Conservation (phyloP, 2,797 vertebrate genomes). For the Danio tinwini region DNA sequence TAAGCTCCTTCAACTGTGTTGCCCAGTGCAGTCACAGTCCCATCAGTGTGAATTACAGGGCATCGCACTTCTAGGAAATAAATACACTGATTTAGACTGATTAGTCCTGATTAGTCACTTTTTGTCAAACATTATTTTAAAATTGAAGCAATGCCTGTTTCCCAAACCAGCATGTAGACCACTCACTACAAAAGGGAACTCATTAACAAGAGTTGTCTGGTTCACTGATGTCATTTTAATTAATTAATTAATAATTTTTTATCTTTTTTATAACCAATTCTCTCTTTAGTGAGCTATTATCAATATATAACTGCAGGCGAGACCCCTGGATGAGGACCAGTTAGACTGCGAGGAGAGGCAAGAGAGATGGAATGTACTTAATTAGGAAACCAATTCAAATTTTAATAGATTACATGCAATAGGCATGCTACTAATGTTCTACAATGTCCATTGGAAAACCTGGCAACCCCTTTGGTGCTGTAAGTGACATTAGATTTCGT, state of each 20-base stretch:
- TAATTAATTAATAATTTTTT: too few species aligned
- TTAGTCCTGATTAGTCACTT: background rate
- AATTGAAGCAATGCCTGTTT: background rate
- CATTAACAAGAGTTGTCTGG: background rate
- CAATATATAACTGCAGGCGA: background rate
- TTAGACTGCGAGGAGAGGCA: too few species aligned
- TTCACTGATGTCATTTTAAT: background rate
- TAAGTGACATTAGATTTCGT: background rate
- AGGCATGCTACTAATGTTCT: background rate
- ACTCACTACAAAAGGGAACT: background rate
- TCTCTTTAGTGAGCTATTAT: too few species aligned
- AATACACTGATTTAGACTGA: background rate
- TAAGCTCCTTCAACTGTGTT: conserved; percentile 64
- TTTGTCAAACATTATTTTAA: background rate
- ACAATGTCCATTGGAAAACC: conserved; percentile 4
- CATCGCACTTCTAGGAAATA: conserved; percentile 67
- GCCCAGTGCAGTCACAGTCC: conserved; percentile 60
- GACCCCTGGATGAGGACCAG: background rate
- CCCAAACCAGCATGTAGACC: conserved; percentile 5
- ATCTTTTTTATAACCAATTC: too few species aligned
- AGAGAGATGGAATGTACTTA: too few species aligned
- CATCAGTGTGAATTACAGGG: conserved; percentile 36
- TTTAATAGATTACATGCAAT: background rate
- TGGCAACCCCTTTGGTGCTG: background rate
- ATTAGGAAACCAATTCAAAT: too few species aligned